phyloP scores from a whole-genome alignment of 2,888 invertebrate genomes.

The Steinernema scapterisci region DNA sequence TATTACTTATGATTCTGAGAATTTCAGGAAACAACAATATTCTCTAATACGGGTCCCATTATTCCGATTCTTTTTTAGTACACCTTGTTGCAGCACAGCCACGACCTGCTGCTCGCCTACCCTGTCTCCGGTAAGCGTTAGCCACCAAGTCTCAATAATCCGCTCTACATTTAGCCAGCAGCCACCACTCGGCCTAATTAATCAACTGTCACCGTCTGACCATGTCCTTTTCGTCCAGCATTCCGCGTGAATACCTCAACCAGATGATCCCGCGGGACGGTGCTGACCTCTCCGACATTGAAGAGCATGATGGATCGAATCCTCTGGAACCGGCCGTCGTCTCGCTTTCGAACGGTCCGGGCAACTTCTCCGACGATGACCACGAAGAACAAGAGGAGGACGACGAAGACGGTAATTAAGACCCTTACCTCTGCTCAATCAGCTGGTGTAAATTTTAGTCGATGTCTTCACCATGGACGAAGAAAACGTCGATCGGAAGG shows the following conservation, averaged over 20 bases:
- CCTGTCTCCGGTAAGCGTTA: too few species aligned
- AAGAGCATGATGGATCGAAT: background rate
- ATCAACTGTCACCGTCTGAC: background rate
- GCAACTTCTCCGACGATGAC: background rate
- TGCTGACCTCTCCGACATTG: constrained; percentile 10
- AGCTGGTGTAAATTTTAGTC: too few species aligned
- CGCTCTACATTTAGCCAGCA: too few species aligned
- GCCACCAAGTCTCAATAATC: too few species aligned
- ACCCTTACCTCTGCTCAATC: too few species aligned
- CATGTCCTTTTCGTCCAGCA: constrained; percentile 8
- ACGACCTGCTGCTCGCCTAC: too few species aligned
- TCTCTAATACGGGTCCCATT: background rate
- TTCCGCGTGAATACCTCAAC: background rate
- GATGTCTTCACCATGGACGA: constrained; percentile 23
- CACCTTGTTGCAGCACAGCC: background rate
- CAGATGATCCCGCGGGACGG: background rate
- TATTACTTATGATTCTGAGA: too few species aligned
- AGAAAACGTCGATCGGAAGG: constrained; percentile 10
- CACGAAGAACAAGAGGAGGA: background rate
- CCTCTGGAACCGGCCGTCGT: background rate
- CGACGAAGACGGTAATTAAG: background rate
- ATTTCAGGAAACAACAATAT: constrained; percentile 21
- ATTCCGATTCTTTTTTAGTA: background rate
- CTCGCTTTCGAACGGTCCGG: background rate
- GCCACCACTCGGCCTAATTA: too few species aligned